A percentile compares a stretch with the other conserved stretches of the same genome.
These are phyloP conservation scores for Drosophila baimaii DNA, from an alignment of 1,140 invertebrate genomes.

Conservation along the genomic window DNA sequence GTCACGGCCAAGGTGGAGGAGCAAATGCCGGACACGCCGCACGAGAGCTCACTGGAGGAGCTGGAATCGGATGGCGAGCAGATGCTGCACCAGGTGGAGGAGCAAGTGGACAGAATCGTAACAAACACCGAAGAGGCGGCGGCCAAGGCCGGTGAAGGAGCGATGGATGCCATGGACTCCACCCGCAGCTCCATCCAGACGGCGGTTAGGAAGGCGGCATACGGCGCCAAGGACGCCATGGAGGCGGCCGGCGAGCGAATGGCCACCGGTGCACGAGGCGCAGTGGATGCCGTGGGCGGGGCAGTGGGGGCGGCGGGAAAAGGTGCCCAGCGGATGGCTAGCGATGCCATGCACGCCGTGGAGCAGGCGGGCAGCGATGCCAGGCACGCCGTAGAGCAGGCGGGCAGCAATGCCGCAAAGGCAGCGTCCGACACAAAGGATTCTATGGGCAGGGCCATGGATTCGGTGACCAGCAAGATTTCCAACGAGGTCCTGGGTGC, in stretches of 20 bases:
- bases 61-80: constrained; percentile 69
- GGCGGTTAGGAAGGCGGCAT: constrained; percentile 62
- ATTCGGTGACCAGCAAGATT: constrained; percentile 71
- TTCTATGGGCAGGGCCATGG: constrained; percentile 71
- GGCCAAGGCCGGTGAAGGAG: constrained; percentile 22
- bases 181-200: constrained; percentile 49
- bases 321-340: constrained; percentile 51
- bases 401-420: constrained; percentile 63
- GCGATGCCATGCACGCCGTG: constrained; percentile 55
- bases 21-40: constrained; percentile 64
- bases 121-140: constrained; percentile 23
- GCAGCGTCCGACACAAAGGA: constrained; percentile 62
- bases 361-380: constrained; percentile 58
- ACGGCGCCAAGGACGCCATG: constrained; percentile 64
- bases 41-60: constrained; percentile 56
- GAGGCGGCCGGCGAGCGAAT: constrained; percentile 72
- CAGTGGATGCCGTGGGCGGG: constrained; percentile 62
- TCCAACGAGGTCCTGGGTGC: constrained; percentile 70
- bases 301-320: constrained; percentile 61
- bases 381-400: constrained; percentile 59
- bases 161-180: constrained; percentile 46
- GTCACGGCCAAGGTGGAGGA: constrained; percentile 77
- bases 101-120: constrained; percentile 58
- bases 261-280: constrained; percentile 63
- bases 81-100: constrained; percentile 49